phyloP scores from a whole-genome alignment of 2,797 vertebrate species.

The Lophotriccus pileatus region DNA sequence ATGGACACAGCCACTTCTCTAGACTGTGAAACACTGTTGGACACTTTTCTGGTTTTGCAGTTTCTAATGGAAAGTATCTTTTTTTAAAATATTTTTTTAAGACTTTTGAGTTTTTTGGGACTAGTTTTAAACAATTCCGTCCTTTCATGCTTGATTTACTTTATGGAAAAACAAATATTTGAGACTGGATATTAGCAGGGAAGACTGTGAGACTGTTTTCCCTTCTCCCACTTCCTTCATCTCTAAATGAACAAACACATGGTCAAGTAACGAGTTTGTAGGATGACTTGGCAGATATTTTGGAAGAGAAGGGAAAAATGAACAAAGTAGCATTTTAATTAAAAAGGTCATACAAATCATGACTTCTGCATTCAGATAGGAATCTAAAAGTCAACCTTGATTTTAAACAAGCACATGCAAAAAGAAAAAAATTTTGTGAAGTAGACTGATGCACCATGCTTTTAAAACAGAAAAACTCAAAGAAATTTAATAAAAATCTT shows the following conservation, averaged over 20 bases:
- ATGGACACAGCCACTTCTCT: not conserved
- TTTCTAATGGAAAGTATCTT: not conserved
- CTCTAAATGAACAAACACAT: not conserved
- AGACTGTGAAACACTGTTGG: not conserved
- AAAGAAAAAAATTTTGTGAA: not conserved
- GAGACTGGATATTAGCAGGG: not conserved
- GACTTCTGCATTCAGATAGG: not conserved
- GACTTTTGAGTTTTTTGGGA: not conserved
- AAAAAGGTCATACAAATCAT: not conserved
- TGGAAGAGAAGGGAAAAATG: not conserved
- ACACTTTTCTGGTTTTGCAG: not conserved
- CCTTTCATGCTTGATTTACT: not conserved
- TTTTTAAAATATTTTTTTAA: not conserved
- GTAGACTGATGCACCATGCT: not conserved
- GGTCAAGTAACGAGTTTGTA: not conserved
- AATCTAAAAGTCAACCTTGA: not conserved
- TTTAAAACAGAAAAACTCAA: not conserved
- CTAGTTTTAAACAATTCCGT: not conserved
- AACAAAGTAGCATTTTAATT: not conserved
- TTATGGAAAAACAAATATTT: constrained; percentile 7
- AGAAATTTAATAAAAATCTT: not conserved
- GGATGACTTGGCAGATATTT: not conserved
- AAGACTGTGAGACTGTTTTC: not conserved
- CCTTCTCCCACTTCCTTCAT: not conserved
- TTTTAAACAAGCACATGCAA: not conserved